These are phyloP conservation scores for Ceratina australensis DNA, from an alignment of 1,140 invertebrate species.

Conservation along the genomic window DNA sequence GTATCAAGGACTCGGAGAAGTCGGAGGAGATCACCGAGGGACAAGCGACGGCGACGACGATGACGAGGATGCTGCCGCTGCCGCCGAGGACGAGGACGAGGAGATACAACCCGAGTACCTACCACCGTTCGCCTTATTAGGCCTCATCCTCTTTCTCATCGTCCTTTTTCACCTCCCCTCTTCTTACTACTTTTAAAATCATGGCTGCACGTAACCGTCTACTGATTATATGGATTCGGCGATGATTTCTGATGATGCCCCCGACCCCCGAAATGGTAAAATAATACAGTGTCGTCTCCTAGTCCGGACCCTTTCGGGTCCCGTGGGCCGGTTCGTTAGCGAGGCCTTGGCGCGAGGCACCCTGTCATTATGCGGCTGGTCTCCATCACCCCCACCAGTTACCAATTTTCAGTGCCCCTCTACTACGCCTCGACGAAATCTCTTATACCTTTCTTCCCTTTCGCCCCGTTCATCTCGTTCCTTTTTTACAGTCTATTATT, in stretches of 20 bases:
- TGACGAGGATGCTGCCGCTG: slow-evolving; percentile 11
- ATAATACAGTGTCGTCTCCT: slow-evolving; percentile 75
- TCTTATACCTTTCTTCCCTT: slow-evolving; percentile 46
- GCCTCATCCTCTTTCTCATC: slow-evolving; percentile 11
- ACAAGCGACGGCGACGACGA: slow-evolving; percentile 28
- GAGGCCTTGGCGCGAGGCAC: slow-evolving; percentile 73
- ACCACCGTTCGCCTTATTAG: slow-evolving; percentile 62
- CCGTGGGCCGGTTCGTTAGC: slow-evolving; percentile 75
- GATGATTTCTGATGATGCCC: slow-evolving; percentile 75
- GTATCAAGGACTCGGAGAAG: slow-evolving; percentile 47
- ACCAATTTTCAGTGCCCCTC: slow-evolving; percentile 65
- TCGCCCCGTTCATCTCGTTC: slow-evolving; percentile 33
- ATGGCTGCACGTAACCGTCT: slow-evolving; percentile 70
- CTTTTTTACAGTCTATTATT: slow-evolving; percentile 25
- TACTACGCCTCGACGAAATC: slow-evolving; percentile 58
- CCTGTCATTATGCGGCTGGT: slow-evolving; percentile 77
- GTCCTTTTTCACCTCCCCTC: slow-evolving; percentile 21
- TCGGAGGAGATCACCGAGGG: slow-evolving; percentile 25
- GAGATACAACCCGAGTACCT: slow-evolving; percentile 44
- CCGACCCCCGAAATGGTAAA: slow-evolving; percentile 73
- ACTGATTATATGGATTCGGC: slow-evolving; percentile 76
- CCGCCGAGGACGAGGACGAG: slow-evolving; percentile 31
- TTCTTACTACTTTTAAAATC: slow-evolving; percentile 64
- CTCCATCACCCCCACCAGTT: slow-evolving; percentile 69
- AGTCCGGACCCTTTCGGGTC: slow-evolving; percentile 65